Conservation (phyloP, 2,888 invertebrate species). For the Ceriagrion tenellum region DNA sequence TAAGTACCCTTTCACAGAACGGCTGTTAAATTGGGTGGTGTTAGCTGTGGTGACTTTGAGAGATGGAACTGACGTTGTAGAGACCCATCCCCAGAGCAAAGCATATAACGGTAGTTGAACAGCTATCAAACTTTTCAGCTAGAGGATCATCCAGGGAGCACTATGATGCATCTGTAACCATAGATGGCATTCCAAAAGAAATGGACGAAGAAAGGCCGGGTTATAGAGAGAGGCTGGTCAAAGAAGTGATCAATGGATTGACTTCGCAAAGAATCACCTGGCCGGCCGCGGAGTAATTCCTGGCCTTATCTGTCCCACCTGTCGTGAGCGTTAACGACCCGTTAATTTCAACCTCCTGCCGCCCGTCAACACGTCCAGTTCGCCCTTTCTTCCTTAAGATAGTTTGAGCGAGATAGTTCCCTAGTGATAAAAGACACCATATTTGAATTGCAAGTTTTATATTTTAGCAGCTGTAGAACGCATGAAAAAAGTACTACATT, state of each 20-base stretch:
- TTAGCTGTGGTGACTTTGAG: too few relatives aligned
- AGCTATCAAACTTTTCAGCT: neutral
- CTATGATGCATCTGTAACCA: neutral
- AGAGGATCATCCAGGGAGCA: neutral
- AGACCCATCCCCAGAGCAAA: neutral
- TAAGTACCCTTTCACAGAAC: too few relatives aligned
- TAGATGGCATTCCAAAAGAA: neutral
- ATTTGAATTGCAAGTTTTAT: too few relatives aligned
- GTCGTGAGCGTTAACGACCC: neutral
- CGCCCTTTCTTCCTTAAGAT: neutral
- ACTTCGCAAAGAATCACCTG: neutral
- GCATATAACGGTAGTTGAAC: neutral
- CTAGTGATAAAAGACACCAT: too few relatives aligned
- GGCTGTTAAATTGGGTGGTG: too few relatives aligned
- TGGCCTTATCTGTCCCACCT: neutral
- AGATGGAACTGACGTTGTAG: too few relatives aligned
- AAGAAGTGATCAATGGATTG: neutral
- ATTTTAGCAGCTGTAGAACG: too few relatives aligned
- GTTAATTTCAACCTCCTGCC: neutral
- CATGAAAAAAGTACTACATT: too few relatives aligned
- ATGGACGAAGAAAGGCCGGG: neutral
- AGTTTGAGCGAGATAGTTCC: too few relatives aligned
- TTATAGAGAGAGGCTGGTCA: neutral
- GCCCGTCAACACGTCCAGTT: neutral
- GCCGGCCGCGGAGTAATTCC: neutral